These are phyloP conservation scores for Lycaena phlaeas DNA, from an alignment of 2,888 invertebrate genomes.

Conservation along the genomic window DNA sequence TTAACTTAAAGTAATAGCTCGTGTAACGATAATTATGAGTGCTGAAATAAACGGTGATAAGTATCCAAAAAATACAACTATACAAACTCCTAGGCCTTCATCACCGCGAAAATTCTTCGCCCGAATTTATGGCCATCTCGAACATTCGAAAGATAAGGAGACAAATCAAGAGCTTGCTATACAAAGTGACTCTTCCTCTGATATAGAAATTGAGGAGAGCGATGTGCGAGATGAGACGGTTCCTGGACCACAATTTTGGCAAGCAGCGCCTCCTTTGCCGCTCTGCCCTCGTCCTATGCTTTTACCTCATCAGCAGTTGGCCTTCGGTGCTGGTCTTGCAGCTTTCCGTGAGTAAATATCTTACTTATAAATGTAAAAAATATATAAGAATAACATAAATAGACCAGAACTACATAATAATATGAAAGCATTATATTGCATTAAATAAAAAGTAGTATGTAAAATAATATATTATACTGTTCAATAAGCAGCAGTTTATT, in stretches of 20 bases:
- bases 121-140: conserved; percentile 84
- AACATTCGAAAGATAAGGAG: conserved; percentile 40
- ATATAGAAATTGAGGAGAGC: conserved; percentile 51
- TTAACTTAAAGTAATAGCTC: neutral
- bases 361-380: conserved; percentile 2
- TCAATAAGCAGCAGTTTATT: too few species aligned
- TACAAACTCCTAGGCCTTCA: conserved; percentile 73
- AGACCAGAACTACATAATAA: too few species aligned
- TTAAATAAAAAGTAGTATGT: too few species aligned
- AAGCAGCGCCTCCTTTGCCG: conserved; percentile 50
- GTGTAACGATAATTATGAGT: conserved; percentile 25
- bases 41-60: conserved; percentile 29
- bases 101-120: conserved; percentile 88
- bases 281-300: conserved; percentile 57
- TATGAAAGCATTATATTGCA: too few species aligned
- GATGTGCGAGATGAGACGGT: conserved; percentile 20
- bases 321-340: conserved; percentile 74
- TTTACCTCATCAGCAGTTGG: conserved; percentile 62
- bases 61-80: conserved; percentile 28
- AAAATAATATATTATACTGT: too few species aligned
- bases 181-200: conserved; percentile 59
- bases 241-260: conserved; percentile 35
- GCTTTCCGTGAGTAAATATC: conserved; percentile 65
- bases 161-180: conserved; percentile 27
- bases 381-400: too few species aligned